Conservation (phyloP, 2,888 invertebrate genomes). For the Gari tellinella region DNA sequence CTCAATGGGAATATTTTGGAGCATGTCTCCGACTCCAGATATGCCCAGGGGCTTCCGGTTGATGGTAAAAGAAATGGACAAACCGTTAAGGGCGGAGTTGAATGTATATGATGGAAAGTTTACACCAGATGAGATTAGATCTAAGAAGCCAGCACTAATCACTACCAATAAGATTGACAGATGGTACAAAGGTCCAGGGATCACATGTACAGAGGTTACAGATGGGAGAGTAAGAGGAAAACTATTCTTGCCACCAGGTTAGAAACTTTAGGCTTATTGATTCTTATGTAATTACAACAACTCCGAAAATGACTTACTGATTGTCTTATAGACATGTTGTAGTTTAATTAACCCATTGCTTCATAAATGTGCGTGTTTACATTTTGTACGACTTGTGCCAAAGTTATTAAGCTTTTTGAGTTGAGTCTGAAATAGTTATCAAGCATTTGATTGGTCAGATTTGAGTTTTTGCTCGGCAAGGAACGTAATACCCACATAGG, state of each 20-base stretch:
- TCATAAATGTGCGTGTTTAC: no score
- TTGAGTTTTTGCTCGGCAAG: no score
- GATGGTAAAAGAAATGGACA: conserved; percentile 64
- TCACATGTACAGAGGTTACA: conserved; percentile 58
- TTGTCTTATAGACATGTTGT: no score
- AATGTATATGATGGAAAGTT: conserved; percentile 56
- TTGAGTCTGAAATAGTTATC: no score
- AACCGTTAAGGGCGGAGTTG: conserved; percentile 60
- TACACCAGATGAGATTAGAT: conserved; percentile 36
- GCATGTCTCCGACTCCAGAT: conserved; percentile 64
- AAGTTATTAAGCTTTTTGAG: no score
- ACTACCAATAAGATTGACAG: conserved; percentile 39
- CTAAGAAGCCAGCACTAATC: conserved; percentile 14
- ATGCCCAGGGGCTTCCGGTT: conserved; percentile 61
- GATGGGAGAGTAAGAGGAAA: conserved; percentile 70
- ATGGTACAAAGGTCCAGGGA: conserved; percentile 64
- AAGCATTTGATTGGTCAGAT: no score
- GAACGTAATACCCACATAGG: no score
- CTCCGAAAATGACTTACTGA: no score
- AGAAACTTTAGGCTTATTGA: no score
- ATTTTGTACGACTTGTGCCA: no score
- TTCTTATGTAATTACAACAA: no score
- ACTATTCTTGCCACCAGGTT: conserved; percentile 72
- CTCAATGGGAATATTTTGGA: conserved; percentile 77
- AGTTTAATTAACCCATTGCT: no score